Conservation (phyloP, 2,888 invertebrate genomes). For the Lasioglossum zephyrum region DNA sequence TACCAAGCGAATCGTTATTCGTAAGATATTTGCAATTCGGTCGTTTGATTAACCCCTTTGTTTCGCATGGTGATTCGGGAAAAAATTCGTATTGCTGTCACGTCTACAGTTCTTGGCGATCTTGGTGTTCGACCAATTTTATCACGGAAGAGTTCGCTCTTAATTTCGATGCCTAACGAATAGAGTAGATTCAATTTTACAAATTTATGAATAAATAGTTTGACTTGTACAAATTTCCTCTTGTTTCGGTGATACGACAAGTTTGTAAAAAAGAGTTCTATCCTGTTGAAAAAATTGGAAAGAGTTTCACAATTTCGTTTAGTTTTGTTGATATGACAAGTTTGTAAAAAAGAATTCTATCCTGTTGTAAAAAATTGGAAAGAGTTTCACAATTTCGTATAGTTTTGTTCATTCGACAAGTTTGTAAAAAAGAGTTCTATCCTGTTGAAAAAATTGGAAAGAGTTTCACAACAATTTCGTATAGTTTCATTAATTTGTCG, state of each 20-base stretch:
- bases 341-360: neutral
- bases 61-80: neutral
- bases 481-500: neutral
- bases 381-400: neutral
- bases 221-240: neutral
- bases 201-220: neutral
- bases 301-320: neutral
- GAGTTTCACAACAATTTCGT: neutral
- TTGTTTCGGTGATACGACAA: neutral
- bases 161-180: neutral
- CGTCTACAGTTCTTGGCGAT: slow-evolving; percentile 34
- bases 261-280: neutral
- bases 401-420: neutral
- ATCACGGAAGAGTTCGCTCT: neutral
- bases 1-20: slow-evolving; percentile 5
- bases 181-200: neutral
- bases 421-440: neutral
- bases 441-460: neutral
- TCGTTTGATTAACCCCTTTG: slow-evolving; percentile 8
- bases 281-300: neutral
- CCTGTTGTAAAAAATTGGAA: neutral
- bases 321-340: neutral
- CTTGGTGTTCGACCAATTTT: slow-evolving; percentile 27
- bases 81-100: neutral
- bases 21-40: slow-evolving; percentile 46